Base-by-base conservation (phyloP, 2,113 vertebrate species). In the Toxostoma redivivum region DNA sequence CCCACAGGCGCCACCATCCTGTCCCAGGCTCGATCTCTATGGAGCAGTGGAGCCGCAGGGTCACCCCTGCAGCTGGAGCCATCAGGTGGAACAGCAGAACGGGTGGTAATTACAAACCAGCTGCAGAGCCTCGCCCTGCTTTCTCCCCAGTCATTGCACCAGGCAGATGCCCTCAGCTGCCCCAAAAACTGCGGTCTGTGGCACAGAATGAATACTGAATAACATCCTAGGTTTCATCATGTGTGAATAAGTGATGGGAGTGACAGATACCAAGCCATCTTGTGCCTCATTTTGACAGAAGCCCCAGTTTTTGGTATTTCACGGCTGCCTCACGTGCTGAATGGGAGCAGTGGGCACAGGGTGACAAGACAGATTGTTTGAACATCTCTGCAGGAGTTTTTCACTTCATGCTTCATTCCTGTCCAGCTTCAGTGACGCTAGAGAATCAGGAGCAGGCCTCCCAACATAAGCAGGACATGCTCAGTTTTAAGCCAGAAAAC, bases 1-100 rank as follows among this genome's bases (percentile, higher is more conserved):
- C 44, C 70, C 62, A 11, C 5, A 16, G 65, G 15, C 0, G 0
- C 57, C 38, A 20, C 13, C 9, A 18, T 38, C 51, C 61, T n/a
- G 47, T 27, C 27, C 65, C 69, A 50, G 42, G n/a, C 54, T 20
- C 7, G 0, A 13, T 57, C 27, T 50, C 25, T 23, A 0, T 5
- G 14, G 64, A 23, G 27, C 3, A 10, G 47, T 6, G 9, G 45
- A 81, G 78, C 57, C 13, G 4, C 5, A 0, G 30, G 54, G 44
- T 1, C 45, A 48, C 3, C 5, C 17, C 27, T 0, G 1, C 38
- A 38, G 64, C 71, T 25, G 37, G 76, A 83, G 67, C 76, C 56
- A 4, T 15, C 10, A 5, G 62, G 45, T 48, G 60, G 37, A 86
- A 20, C 42, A 62, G 37, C 82, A 81, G 64, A 80, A 47, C 20